Percentiles rank a stretch among this genome's conserved stretches.
Evolutionary conservation across 2,797 vertebrate species (phyloP).

Genomic region (Aselliscus stoliczkanus): DNA sequence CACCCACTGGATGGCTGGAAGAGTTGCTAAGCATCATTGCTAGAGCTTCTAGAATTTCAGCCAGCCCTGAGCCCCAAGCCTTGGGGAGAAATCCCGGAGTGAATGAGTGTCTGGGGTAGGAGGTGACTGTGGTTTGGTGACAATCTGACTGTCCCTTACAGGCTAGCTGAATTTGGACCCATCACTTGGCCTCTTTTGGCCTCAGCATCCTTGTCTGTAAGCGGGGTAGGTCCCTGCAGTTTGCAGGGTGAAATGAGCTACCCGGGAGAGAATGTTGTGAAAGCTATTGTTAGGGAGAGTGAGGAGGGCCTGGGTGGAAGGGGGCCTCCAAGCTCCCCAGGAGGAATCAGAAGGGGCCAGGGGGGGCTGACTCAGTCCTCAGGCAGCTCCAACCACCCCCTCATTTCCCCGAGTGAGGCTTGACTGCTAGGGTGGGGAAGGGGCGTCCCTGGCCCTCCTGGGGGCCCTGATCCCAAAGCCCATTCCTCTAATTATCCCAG

Average conservation of each 20-base stretch:
- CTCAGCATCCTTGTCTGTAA: background rate
- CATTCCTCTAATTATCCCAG: background rate
- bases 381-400: background rate
- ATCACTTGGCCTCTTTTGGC: background rate
- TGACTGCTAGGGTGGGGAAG: background rate
- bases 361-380: background rate
- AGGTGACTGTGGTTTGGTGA: rapidly evolving
- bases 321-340: background rate
- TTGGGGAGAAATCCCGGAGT: background rate
- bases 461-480: background rate
- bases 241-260: background rate
- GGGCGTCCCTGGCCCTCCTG: background rate
- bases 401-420: background rate
- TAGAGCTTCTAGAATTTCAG: background rate
- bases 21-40: background rate
- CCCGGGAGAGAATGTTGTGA: rapidly evolving
- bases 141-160: background rate
- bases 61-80: background rate
- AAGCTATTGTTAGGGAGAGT: rapidly evolving
- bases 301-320: no score
- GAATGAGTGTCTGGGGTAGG: background rate
- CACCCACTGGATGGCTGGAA: background rate
- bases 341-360: background rate
- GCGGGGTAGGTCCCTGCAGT: background rate
- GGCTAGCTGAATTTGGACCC: background rate